Conservation (phyloP, 30 jellyfish, hydroid and myxozoan species). For the Cassiopea xamachana region DNA sequence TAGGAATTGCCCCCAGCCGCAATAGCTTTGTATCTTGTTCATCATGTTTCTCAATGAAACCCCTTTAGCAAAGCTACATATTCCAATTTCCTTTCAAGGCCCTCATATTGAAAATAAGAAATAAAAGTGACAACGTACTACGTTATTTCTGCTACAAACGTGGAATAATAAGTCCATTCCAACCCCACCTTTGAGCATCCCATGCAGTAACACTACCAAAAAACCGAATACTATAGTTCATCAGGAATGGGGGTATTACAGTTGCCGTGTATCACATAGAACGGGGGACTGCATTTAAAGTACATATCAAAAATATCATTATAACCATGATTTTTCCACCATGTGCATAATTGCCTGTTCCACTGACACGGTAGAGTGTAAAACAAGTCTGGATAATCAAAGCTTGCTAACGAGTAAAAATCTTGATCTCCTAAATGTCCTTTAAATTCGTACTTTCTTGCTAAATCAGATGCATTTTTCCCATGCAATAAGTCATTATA, state of each 20-base stretch:
- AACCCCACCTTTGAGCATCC: too few species aligned
- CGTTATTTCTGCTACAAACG: too few species aligned
- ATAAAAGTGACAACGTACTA: too few species aligned
- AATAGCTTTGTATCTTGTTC: too few species aligned
- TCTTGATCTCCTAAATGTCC: slow-evolving; percentile 98
- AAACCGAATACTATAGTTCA: too few species aligned
- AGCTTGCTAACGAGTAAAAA: slow-evolving; percentile 76
- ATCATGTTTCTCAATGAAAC: too few species aligned
- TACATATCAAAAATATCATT: slow-evolving; percentile 77
- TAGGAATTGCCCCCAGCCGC: too few species aligned
- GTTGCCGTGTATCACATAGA: slow-evolving; percentile 84
- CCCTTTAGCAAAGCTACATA: too few species aligned
- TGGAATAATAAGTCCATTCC: background rate
- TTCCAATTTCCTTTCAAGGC: too few species aligned
- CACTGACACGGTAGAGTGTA: slow-evolving; percentile 92
- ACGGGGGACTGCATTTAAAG: slow-evolving; percentile 77
- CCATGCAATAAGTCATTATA: slow-evolving; percentile 69
- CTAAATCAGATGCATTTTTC: slow-evolving; percentile 45
- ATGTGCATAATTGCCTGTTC: slow-evolving; percentile 94
- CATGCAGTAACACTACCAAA: too few species aligned
- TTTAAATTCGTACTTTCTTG: slow-evolving; percentile 74
- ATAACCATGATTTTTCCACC: slow-evolving; percentile 93
- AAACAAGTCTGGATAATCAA: slow-evolving; percentile 76
- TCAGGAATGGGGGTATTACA: slow-evolving; percentile 87
- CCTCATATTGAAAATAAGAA: too few species aligned